Conservation (phyloP, 2,113 vertebrate genomes). For the Chionomys nivalis region DNA sequence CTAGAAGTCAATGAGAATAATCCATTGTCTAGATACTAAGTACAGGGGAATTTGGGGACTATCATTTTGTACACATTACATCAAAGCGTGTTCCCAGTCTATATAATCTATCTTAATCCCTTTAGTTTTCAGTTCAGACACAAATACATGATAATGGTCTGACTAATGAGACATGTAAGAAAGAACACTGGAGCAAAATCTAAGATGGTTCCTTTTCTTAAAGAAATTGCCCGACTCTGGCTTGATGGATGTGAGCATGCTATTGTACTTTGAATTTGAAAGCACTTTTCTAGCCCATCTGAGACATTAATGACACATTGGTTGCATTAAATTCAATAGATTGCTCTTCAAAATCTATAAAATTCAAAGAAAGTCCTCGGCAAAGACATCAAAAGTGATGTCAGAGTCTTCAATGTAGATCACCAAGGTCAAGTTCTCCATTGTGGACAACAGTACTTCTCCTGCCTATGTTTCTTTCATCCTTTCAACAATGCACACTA, state of each 20-base stretch:
- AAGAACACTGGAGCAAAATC: neutral
- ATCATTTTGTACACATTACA: neutral
- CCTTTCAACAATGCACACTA: slow-evolving; percentile 97
- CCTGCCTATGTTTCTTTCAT: slow-evolving; percentile 93
- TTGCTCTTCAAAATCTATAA: neutral
- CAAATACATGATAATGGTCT: neutral
- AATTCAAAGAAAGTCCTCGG: slow-evolving; percentile 5
- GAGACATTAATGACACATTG: neutral
- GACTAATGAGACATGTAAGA: neutral
- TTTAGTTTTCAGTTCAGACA: neutral
- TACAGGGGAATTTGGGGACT: neutral
- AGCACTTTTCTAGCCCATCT: neutral
- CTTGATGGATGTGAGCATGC: neutral
- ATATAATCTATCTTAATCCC: neutral
- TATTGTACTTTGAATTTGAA: neutral
- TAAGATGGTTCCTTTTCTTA: neutral
- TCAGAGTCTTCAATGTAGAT: neutral
- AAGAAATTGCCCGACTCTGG: neutral
- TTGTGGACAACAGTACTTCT: slow-evolving; percentile 85
- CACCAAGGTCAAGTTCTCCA: neutral
- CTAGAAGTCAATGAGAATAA: neutral
- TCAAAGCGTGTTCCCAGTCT: neutral
- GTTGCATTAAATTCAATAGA: neutral
- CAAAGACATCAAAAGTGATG: slow-evolving; percentile 5
- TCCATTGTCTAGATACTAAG: neutral